Evolutionary conservation across 2,797 vertebrate species (phyloP).

Genomic region (Lacerta agilis): DNA sequence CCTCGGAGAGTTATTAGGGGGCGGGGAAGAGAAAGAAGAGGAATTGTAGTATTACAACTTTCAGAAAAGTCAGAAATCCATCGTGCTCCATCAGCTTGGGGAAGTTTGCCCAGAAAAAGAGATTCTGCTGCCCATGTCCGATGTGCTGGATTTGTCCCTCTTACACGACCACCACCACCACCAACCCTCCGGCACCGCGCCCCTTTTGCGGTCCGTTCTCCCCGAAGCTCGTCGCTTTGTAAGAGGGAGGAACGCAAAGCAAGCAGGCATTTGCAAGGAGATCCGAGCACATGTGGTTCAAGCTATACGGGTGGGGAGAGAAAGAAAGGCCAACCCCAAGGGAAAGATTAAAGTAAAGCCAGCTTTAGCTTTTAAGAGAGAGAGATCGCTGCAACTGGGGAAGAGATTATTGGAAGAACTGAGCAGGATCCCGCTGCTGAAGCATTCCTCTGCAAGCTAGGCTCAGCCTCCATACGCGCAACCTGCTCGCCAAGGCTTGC

Average conservation of each 20-base stretch:
- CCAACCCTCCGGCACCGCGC: too few species aligned
- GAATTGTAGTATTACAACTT: neutral
- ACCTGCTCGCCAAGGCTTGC: neutral
- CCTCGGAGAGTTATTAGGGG: neutral
- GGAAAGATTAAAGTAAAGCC: neutral
- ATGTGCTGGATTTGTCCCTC: neutral
- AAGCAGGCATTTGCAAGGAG: neutral
- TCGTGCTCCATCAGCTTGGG: neutral
- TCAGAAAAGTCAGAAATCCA: neutral
- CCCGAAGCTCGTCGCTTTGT: neutral
- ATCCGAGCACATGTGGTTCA: neutral
- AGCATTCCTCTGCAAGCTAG: neutral
- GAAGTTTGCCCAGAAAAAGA: neutral
- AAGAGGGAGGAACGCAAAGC: neutral
- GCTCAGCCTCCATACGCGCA: slow-evolving; percentile 1
- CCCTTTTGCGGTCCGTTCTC: neutral
- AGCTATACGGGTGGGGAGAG: neutral
- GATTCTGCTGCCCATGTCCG: neutral
- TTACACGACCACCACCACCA: neutral
- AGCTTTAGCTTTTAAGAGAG: neutral
- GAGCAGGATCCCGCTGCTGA: neutral
- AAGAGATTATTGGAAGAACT: neutral
- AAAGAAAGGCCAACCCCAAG: neutral
- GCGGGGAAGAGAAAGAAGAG: too few species aligned
- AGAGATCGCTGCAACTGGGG: neutral